Conservation (phyloP, 1,140 invertebrate species). For the Marisa cornuarietis region DNA sequence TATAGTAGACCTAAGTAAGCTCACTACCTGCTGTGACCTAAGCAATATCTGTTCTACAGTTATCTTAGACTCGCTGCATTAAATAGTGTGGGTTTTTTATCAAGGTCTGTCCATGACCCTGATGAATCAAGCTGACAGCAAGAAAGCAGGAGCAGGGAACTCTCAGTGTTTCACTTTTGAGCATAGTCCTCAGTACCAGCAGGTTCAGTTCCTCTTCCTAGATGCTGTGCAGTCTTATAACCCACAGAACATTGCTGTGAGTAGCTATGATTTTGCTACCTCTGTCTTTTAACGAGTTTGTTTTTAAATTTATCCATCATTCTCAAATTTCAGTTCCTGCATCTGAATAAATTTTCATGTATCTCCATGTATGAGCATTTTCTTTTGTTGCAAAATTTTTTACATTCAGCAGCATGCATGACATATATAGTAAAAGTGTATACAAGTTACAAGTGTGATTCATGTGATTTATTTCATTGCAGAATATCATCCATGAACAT, state of each 20-base stretch:
- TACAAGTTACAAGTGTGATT: too few relatives aligned
- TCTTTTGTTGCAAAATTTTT: neutral
- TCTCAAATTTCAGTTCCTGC: too few relatives aligned
- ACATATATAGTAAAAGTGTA: too few relatives aligned
- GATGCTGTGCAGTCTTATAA: constrained; percentile 82
- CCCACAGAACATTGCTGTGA: constrained; percentile 82
- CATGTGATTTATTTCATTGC: constrained; percentile 44
- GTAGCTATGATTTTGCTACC: constrained; percentile 37
- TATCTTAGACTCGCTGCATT: too few relatives aligned
- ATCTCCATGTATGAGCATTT: neutral
- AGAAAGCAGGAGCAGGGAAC: constrained; percentile 52
- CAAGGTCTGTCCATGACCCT: constrained; percentile 78
- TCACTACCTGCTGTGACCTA: too few relatives aligned
- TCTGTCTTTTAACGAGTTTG: neutral
- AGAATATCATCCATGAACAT: constrained; percentile 79
- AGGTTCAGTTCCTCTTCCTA: constrained; percentile 79
- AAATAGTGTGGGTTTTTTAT: constrained; percentile 1
- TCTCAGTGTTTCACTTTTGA: constrained; percentile 81
- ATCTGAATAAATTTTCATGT: neutral
- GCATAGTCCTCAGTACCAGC: constrained; percentile 81
- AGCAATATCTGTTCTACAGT: too few relatives aligned
- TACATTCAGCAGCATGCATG: too few relatives aligned
- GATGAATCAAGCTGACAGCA: constrained; percentile 62
- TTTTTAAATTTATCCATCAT: neutral
- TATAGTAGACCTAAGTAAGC: too few relatives aligned